phyloP scores from a whole-genome alignment of 2,113 vertebrate species.

The Psophia crepitans region DNA sequence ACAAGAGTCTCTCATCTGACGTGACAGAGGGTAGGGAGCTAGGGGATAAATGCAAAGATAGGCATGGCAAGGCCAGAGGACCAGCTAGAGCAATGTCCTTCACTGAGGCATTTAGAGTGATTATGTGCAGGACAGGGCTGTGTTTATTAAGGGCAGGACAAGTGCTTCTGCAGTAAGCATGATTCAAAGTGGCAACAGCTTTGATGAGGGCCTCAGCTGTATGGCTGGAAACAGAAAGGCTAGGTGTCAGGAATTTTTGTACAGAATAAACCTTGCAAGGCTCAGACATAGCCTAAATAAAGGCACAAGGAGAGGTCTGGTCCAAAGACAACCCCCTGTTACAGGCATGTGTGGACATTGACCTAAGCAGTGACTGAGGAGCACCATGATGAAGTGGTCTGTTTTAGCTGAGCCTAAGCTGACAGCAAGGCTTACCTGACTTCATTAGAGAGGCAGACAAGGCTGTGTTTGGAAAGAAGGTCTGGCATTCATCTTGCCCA shows the following conservation, averaged over 20 bases:
- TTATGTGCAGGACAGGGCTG: background rate
- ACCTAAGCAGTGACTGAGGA: background rate
- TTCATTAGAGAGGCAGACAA: background rate
- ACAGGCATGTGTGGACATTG: background rate
- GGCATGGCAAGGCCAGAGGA: rapidly evolving
- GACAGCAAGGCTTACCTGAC: background rate
- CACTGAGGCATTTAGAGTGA: background rate
- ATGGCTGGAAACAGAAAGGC: background rate
- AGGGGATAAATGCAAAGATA: background rate
- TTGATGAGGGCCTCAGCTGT: background rate
- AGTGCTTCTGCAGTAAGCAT: background rate
- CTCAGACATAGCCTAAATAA: background rate
- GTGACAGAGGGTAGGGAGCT: background rate
- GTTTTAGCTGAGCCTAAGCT: background rate
- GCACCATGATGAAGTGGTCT: background rate
- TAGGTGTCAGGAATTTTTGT: background rate
- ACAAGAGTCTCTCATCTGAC: background rate
- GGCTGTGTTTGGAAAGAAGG: background rate
- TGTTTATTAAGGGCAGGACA: background rate
- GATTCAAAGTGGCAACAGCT: background rate
- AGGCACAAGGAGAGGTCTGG: background rate
- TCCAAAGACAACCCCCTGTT: background rate
- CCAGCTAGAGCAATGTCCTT: background rate
- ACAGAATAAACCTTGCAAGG: background rate
- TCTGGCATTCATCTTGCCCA: background rate